Conservation (phyloP, 1,140 invertebrate species). For the Tetramorium alpestre region DNA sequence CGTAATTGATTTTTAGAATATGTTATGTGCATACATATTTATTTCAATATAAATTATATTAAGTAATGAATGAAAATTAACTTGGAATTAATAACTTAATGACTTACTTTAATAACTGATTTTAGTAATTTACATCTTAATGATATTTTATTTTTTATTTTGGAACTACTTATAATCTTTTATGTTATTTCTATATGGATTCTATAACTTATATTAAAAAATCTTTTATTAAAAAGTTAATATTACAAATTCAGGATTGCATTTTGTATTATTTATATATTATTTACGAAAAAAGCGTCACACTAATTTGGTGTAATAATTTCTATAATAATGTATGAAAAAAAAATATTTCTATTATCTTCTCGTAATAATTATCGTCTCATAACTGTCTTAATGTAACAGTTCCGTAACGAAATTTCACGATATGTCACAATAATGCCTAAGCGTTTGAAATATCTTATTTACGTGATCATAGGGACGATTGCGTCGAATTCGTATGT, state of each 20-base stretch:
- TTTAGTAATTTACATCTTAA: not conserved
- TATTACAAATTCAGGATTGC: not conserved
- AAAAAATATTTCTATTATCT: not conserved
- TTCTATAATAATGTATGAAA: not conserved
- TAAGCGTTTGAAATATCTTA: not conserved
- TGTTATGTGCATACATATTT: not conserved
- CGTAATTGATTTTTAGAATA: not conserved
- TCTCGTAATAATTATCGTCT: not conserved
- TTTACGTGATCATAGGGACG: not conserved
- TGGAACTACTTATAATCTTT: not conserved
- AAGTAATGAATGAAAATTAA: not conserved
- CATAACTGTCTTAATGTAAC: not conserved
- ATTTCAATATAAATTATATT: not conserved
- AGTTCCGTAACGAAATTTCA: not conserved
- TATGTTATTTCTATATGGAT: not conserved
- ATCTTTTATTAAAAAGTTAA: not conserved
- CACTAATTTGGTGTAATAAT: not conserved
- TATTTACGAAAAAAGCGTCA: not conserved
- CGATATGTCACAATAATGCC: not conserved
- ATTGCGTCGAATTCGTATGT: conserved; percentile 34
- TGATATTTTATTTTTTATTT: not conserved
- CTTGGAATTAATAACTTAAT: not conserved
- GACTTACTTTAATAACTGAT: not conserved
- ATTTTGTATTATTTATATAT: not conserved
- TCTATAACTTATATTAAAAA: not conserved